phyloP scores from a whole-genome alignment of 2,113 vertebrate species.

The Paralichthys olivaceus region DNA sequence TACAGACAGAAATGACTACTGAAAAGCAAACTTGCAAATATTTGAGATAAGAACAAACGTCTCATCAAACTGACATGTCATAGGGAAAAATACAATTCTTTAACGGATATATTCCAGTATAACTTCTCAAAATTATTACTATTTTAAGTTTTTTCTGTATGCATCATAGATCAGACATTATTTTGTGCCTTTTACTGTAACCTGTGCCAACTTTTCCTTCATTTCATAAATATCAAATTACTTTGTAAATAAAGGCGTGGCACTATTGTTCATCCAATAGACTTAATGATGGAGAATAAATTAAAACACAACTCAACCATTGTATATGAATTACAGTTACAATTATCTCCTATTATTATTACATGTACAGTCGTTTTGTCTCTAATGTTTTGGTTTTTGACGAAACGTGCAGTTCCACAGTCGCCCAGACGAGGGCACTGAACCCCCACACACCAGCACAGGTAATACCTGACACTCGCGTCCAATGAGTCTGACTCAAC shows the following conservation, averaged over 20 bases:
- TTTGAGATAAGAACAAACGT: too few species aligned
- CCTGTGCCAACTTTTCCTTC: too few species aligned
- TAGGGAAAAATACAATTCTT: background rate
- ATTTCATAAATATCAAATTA: background rate
- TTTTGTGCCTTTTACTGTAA: too few species aligned
- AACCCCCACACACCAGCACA: constrained; percentile 61
- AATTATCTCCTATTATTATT: background rate
- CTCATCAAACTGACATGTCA: background rate
- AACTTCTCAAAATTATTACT: background rate
- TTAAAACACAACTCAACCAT: background rate
- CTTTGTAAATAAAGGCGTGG: constrained; percentile 1
- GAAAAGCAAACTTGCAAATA: too few species aligned
- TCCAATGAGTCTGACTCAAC: constrained; percentile 45
- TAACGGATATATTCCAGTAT: background rate
- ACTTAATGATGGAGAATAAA: constrained; percentile 3
- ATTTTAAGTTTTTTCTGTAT: too few species aligned
- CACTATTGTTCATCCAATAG: constrained; percentile 1
- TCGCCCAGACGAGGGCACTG: constrained; percentile 76
- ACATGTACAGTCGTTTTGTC: background rate
- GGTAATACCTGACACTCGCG: constrained; percentile 59
- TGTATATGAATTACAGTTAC: background rate
- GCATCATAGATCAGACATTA: too few species aligned
- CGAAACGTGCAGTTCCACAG: constrained; percentile 63
- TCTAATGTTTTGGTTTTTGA: constrained; percentile 4
- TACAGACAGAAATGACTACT: background rate